Conservation (phyloP, 2,797 vertebrate genomes). For the Hyperoplus lanceolatus region DNA sequence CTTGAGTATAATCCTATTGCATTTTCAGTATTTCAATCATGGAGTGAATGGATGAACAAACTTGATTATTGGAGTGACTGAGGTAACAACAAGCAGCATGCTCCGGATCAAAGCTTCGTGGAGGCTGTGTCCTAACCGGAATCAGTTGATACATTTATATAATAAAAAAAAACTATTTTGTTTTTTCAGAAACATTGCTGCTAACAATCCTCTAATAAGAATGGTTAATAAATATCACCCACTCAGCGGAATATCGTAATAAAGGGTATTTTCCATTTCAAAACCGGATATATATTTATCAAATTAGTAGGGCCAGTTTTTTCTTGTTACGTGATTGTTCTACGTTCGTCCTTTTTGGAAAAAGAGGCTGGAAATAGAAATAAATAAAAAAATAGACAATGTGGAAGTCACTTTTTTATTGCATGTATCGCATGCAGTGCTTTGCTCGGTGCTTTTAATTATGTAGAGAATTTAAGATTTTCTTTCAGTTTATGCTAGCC, state of each 20-base stretch:
- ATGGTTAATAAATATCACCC: neutral
- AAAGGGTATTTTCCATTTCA: neutral
- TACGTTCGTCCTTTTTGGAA: neutral
- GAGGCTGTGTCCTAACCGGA: constrained; percentile 41
- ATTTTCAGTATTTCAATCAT: constrained; percentile 31
- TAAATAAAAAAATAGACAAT: neutral
- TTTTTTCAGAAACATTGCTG: constrained; percentile 12
- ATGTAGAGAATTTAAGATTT: neutral
- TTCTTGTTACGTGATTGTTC: neutral
- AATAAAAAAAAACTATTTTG: constrained; percentile 20
- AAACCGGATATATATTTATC: neutral
- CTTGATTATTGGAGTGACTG: constrained; percentile 37
- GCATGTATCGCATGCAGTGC: neutral
- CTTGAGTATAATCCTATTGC: constrained; percentile 25
- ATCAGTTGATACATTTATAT: constrained; percentile 52
- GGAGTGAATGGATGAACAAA: constrained; percentile 34
- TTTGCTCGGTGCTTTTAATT: constrained; percentile 30
- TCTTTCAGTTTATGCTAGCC: neutral
- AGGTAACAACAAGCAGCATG: constrained; percentile 54
- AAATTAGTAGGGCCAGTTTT: constrained; percentile 7
- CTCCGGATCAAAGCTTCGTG: constrained; percentile 45
- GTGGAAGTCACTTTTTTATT: neutral
- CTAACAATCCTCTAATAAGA: neutral
- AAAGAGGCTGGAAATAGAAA: neutral
- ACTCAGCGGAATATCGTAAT: neutral